Percentiles rank a stretch among this genome's conserved stretches.
Conservation (phyloP, 2,797 vertebrate species). For the Xyrichtys novacula region DNA sequence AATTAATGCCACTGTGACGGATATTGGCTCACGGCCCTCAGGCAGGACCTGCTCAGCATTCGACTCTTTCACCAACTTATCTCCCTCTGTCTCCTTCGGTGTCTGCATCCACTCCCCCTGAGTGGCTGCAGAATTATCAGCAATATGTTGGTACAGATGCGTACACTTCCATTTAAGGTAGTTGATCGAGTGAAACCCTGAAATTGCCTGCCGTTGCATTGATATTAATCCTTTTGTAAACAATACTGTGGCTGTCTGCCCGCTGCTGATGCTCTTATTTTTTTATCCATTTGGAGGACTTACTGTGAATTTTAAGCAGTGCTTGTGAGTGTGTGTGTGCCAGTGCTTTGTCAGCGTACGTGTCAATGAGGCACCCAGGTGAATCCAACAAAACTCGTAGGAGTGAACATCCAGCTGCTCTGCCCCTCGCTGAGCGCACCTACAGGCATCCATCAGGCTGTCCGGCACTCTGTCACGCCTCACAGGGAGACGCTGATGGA, state of each 20-base stretch:
- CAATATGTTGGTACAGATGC: slow-evolving; percentile 22
- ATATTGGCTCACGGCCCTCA: slow-evolving; percentile 75
- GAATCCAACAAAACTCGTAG: slow-evolving; percentile 57
- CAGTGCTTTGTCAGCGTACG: slow-evolving; percentile 45
- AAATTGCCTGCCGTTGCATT: slow-evolving; percentile 34
- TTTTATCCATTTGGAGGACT: slow-evolving; percentile 18
- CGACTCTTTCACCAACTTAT: slow-evolving; percentile 63
- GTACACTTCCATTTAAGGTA: slow-evolving; percentile 36
- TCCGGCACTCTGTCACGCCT: slow-evolving; percentile 64
- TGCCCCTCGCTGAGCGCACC: slow-evolving; percentile 55
- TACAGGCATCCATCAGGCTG: slow-evolving; percentile 73
- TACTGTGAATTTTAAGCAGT: slow-evolving; percentile 50
- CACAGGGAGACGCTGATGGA: slow-evolving; percentile 74
- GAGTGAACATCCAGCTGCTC: slow-evolving; percentile 66
- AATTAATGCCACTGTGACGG: slow-evolving; percentile 82
- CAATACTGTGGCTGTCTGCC: slow-evolving; percentile 30
- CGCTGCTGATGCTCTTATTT: slow-evolving; percentile 2
- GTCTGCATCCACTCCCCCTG: slow-evolving; percentile 35
- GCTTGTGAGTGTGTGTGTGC: slow-evolving; percentile 16
- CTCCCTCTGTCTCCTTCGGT: slow-evolving; percentile 42
- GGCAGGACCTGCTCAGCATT: slow-evolving; percentile 70
- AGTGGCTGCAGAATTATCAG: slow-evolving; percentile 15
- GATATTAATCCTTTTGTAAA: slow-evolving; percentile 58
- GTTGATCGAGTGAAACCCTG: slow-evolving; percentile 24
- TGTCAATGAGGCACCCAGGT: slow-evolving; percentile 66